Conservation (phyloP, 2,888 invertebrate species). For the Microctonus aethiopoides region DNA sequence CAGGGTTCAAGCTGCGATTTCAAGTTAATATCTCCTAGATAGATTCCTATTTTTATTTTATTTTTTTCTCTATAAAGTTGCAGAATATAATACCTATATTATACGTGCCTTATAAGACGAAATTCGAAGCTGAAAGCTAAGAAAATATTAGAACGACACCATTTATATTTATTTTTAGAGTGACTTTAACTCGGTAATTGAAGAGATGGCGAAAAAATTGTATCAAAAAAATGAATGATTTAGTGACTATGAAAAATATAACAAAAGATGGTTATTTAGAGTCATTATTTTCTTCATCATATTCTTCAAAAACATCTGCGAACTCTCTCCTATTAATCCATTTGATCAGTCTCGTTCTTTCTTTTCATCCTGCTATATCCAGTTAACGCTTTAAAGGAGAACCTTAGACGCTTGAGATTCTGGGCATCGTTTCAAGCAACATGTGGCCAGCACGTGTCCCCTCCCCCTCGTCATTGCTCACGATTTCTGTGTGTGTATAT, state of each 20-base stretch:
- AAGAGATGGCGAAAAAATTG: not conserved
- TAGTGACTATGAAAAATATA: not conserved
- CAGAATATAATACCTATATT: not conserved
- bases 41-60: not conserved
- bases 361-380: constrained; percentile 13
- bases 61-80: not conserved
- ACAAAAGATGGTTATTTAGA: not conserved
- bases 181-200: not conserved
- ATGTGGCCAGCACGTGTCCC: constrained; percentile 67
- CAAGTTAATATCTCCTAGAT: not conserved
- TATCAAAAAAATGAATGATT: not conserved
- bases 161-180: not conserved
- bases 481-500: constrained; percentile 43
- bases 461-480: constrained; percentile 46
- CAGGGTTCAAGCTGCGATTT: constrained; percentile 10
- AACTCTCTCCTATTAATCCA: not conserved
- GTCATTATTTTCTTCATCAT: not conserved
- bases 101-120: not conserved
- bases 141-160: constrained; percentile 51
- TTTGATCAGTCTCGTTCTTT: constrained; percentile 14
- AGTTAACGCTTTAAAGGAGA: not conserved
- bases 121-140: not conserved
- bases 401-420: constrained; percentile 50
- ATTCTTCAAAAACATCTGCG: constrained; percentile 18
- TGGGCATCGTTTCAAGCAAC: constrained; percentile 58